Evolutionary conservation across 1,140 invertebrate genomes (phyloP), one percentile per base, ranked within the genome.

Genomic region (Condylostylus longicornis): DNA sequence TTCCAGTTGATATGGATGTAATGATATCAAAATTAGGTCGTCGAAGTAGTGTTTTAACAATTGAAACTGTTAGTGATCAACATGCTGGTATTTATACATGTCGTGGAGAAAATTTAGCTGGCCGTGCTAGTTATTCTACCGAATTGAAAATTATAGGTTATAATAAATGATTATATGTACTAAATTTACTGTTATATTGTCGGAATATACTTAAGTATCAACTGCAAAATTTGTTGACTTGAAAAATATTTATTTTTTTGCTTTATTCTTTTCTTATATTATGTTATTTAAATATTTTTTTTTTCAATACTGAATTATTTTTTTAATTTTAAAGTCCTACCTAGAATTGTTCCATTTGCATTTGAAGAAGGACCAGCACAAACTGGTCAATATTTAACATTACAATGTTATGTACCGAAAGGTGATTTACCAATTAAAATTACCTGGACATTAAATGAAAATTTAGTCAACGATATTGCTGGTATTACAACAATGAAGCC

Each of bases 101-200:
- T 56, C 70, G 72, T 31, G 81, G 77, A 27, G 68, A 69, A 48
- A 84, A 91, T 62, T 62, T 64, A 37, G 86, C 82, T 41, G 87
- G 87, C 49, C 54, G 54, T 18, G 46, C 48, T 25, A 49, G 58
- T 40, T 68, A 67, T 58, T 66, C 65, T 58, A 62, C 65, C 51
- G 66, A 67, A 58, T 54, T 63, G 42, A 55, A 48, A 46, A 55
- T 60, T 22, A 60, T 60, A 57, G 58, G 58, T 60, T 41, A 39
- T 18, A 17, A 47, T 27, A 42, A 40, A 32, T 47, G 46, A 45
- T 49, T 25, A 25, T 42, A 45, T 20, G 41, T 44, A 32, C 27
- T 34, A 34, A 28, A 47, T 30, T 34, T 21, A 35, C 38, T 29
- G 29, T 18, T 38, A n/a, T n/a, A 18, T 33, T 23, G 14, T n/a